phyloP scores from a whole-genome alignment of 1,140 invertebrate species.

The Ericerus pela region DNA sequence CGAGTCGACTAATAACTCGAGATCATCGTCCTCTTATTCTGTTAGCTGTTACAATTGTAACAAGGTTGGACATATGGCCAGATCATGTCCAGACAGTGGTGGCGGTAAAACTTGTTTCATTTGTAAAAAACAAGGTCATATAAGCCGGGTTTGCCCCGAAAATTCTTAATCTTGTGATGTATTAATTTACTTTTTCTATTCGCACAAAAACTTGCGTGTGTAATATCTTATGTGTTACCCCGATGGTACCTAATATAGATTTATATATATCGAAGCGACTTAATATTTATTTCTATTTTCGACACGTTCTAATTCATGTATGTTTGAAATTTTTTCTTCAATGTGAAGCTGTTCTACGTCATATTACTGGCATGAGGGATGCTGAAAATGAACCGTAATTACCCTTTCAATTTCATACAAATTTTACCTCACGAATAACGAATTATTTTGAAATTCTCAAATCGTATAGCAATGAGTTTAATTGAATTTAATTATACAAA shows the following conservation, averaged over 20 bases:
- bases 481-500: no score
- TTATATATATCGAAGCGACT: slow-evolving; percentile 3
- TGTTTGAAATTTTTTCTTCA: no score
- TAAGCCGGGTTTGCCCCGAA: slow-evolving; percentile 16
- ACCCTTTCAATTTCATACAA: no score
- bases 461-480: no score
- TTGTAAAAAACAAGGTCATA: slow-evolving; percentile 17
- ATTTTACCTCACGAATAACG: no score
- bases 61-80: slow-evolving; percentile 18
- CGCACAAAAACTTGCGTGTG: not conserved
- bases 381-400: no score
- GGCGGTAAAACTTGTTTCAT: slow-evolving; percentile 18
- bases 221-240: slow-evolving; percentile 10
- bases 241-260: slow-evolving; percentile 11
- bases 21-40: slow-evolving; percentile 14
- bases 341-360: no score
- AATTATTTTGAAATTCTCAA: no score
- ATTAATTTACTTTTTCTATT: slow-evolving; percentile 1
- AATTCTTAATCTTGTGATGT: not conserved
- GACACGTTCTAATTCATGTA: no score
- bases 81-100: slow-evolving; percentile 16
- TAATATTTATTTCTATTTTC: no score
- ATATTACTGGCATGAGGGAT: no score
- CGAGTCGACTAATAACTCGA: slow-evolving; percentile 9
- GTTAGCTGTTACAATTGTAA: slow-evolving; percentile 16